phyloP scores from a whole-genome alignment of 2,888 invertebrate genomes.

The Oxystoma pomonae region DNA sequence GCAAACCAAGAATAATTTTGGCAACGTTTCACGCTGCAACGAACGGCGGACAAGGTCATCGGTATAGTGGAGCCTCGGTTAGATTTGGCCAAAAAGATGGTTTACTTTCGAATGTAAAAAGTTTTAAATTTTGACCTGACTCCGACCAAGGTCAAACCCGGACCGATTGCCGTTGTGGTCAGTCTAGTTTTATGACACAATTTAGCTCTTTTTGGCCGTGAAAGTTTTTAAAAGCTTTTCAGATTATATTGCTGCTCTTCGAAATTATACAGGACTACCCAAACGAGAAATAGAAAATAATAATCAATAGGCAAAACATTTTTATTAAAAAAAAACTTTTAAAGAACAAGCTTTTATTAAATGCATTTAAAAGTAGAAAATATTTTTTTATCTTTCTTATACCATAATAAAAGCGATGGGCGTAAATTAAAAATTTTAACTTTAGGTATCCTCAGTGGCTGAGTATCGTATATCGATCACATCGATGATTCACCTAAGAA shows the following conservation, averaged over 20 bases:
- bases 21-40: neutral
- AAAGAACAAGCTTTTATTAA: too few species aligned
- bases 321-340: too few species aligned
- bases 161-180: constrained; percentile 10
- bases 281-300: neutral
- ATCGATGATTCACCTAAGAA: too few species aligned
- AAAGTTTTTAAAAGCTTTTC: constrained; percentile 4
- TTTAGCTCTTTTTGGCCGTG: constrained; percentile 12
- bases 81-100: constrained; percentile 17
- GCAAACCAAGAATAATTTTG: neutral
- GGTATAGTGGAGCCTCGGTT: neutral
- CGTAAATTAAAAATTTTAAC: too few species aligned
- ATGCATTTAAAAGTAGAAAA: too few species aligned
- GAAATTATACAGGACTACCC: neutral
- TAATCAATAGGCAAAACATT: too few species aligned
- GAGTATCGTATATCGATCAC: too few species aligned
- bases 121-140: constrained; percentile 17
- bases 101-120: constrained; percentile 15
- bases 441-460: too few species aligned
- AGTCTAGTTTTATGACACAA: constrained; percentile 23
- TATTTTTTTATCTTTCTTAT: too few species aligned
- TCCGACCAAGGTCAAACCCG: constrained; percentile 17
- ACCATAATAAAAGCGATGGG: too few species aligned
- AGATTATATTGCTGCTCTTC: neutral
- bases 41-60: neutral